Conservation (phyloP, 2,797 vertebrate genomes). For the Okamejei kenojei region DNA sequence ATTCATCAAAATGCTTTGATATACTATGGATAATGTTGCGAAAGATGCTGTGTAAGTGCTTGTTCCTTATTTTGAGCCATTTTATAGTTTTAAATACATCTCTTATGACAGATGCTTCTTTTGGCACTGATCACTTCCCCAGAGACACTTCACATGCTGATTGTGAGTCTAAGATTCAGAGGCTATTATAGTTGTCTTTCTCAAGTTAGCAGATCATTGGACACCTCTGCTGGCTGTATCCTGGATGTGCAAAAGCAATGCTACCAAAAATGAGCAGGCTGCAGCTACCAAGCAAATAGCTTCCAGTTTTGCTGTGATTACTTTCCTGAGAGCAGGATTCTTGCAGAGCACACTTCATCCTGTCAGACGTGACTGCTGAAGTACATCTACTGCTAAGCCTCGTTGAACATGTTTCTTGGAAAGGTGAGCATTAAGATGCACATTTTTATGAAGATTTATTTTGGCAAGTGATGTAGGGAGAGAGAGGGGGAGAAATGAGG, state of each 20-base stretch:
- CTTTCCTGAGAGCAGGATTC: slow-evolving; percentile 24
- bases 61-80: not conserved
- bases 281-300: slow-evolving; percentile 34
- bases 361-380: not conserved
- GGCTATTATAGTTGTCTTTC: slow-evolving; percentile 5
- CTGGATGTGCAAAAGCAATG: slow-evolving; percentile 35
- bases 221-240: slow-evolving; percentile 32
- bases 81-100: not conserved
- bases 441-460: slow-evolving; percentile 19
- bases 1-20: not conserved
- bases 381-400: not conserved
- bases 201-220: slow-evolving; percentile 34
- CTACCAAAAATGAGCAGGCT: not conserved
- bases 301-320: slow-evolving; percentile 36
- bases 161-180: not conserved
- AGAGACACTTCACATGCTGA: slow-evolving; percentile 6
- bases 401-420: not conserved
- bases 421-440: slow-evolving; percentile 10
- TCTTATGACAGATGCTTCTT: not conserved
- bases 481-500: not conserved
- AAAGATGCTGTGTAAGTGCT: not conserved
- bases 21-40: not conserved
- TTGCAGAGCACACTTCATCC: not conserved
- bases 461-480: slow-evolving; percentile 1
- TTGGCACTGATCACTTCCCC: not conserved